Evolutionary conservation across 1,140 invertebrate species (phyloP).

Genomic region (Platyscapa corneri): DNA sequence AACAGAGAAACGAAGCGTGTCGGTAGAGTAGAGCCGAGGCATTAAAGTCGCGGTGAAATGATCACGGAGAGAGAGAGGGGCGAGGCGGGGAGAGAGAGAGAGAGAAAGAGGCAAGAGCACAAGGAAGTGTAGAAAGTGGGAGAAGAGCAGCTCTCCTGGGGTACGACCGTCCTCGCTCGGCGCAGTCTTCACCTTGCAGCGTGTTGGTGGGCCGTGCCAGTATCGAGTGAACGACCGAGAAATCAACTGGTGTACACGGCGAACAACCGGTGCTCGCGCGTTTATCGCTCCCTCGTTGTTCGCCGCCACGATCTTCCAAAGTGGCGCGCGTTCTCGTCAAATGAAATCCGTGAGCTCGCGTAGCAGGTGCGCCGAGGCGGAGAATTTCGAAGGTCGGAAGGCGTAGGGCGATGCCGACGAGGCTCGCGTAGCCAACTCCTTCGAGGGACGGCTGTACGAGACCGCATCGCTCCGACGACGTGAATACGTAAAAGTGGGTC

Average conservation of each 20-base stretch:
- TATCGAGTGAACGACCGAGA: slow-evolving; percentile 47
- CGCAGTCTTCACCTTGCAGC: slow-evolving; percentile 34
- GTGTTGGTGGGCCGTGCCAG: slow-evolving; percentile 1
- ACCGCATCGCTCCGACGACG: neutral
- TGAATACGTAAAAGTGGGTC: slow-evolving; percentile 43
- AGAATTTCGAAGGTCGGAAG: neutral
- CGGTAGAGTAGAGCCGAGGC: slow-evolving; percentile 27
- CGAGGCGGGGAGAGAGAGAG: slow-evolving; percentile 44
- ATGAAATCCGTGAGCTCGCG: neutral
- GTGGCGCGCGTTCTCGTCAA: neutral
- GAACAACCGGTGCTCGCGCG: neutral
- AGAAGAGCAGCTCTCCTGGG: slow-evolving; percentile 50
- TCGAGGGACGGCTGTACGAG: no score
- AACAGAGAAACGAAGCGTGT: neutral
- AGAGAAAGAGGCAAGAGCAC: neutral
- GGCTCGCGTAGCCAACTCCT: neutral
- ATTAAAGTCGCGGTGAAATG: slow-evolving; percentile 4
- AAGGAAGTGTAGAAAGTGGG: slow-evolving; percentile 54
- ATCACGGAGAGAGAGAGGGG: slow-evolving; percentile 26
- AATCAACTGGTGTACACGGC: neutral
- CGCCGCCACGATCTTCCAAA: neutral
- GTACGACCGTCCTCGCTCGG: slow-evolving; percentile 28
- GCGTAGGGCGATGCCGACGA: neutral
- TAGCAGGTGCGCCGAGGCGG: neutral
- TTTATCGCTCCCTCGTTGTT: neutral